phyloP scores from a whole-genome alignment of 53 echinoderm and acorn worm genomes.

The Echinometra lucunter region DNA sequence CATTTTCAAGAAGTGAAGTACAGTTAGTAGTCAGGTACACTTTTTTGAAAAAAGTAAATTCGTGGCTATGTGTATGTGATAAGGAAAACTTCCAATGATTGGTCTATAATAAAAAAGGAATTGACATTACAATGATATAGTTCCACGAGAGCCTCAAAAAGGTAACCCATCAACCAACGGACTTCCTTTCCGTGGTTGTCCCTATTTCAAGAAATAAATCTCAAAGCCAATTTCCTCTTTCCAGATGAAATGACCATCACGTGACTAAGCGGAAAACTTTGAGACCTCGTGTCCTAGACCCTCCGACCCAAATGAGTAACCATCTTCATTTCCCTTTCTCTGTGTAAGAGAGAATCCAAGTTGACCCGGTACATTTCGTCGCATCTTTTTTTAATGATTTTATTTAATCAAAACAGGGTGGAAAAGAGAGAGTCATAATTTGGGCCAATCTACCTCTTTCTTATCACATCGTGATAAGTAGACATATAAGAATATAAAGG shows the following conservation, averaged over 20 bases:
- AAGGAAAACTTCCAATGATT: neutral
- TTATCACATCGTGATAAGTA: neutral
- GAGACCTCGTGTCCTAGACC: neutral
- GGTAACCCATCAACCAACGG: neutral
- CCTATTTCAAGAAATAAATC: slow-evolving; percentile 45
- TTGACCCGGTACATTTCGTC: neutral
- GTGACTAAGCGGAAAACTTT: slow-evolving; percentile 8
- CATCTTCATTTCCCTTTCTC: slow-evolving; percentile 7
- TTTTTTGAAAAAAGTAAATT: no score
- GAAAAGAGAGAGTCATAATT: neutral
- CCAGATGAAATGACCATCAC: slow-evolving; percentile 28
- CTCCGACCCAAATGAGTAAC: neutral
- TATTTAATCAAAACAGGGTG: neutral
- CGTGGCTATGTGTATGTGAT: no score
- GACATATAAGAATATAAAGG: no score
- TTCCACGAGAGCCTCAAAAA: no score
- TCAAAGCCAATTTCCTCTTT: slow-evolving; percentile 21
- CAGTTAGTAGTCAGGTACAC: no score
- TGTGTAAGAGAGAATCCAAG: neutral
- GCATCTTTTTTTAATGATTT: neutral
- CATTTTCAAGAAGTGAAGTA: no score
- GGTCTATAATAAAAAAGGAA: neutral
- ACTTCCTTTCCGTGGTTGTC: neutral
- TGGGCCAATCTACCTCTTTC: neutral
- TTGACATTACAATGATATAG: no score